phyloP scores from a whole-genome alignment of 2,113 vertebrate species.

The Lophotis ruficrista region DNA sequence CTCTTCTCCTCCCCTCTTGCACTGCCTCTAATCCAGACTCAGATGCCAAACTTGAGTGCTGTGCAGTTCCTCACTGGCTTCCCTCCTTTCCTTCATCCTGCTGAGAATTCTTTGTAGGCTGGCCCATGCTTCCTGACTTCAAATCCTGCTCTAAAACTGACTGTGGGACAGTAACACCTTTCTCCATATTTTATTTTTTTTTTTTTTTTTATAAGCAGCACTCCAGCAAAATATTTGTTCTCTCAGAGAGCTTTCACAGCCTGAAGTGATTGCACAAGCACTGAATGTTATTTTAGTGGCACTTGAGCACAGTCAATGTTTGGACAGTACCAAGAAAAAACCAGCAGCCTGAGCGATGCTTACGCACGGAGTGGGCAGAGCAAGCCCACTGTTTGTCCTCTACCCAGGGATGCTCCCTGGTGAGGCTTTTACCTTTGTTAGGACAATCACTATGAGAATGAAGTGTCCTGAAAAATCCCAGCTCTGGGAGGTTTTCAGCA shows the following conservation, averaged over 20 bases:
- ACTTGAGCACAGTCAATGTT: slow-evolving; percentile 29
- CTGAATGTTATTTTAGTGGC: neutral
- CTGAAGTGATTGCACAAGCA: slow-evolving; percentile 4
- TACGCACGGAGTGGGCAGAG: neutral
- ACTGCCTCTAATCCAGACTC: neutral
- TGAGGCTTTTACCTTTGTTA: neutral
- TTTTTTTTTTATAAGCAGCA: neutral
- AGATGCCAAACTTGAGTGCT: accelerated
- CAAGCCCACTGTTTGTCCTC: neutral
- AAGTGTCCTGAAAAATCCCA: neutral
- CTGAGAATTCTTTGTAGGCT: neutral
- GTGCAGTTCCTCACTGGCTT: accelerated
- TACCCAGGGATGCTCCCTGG: neutral
- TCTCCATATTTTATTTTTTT: neutral
- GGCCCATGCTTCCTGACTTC: accelerated
- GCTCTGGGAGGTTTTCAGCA: neutral
- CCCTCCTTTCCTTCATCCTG: neutral
- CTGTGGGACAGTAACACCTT: neutral
- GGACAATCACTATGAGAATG: neutral
- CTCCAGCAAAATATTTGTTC: neutral
- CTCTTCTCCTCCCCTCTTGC: neutral
- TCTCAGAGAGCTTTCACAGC: neutral
- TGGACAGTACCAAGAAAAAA: neutral
- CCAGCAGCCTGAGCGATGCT: neutral
- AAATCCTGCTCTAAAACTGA: neutral